phyloP scores from a whole-genome alignment of 2,113 vertebrate genomes.

The Amazona vittata region DNA sequence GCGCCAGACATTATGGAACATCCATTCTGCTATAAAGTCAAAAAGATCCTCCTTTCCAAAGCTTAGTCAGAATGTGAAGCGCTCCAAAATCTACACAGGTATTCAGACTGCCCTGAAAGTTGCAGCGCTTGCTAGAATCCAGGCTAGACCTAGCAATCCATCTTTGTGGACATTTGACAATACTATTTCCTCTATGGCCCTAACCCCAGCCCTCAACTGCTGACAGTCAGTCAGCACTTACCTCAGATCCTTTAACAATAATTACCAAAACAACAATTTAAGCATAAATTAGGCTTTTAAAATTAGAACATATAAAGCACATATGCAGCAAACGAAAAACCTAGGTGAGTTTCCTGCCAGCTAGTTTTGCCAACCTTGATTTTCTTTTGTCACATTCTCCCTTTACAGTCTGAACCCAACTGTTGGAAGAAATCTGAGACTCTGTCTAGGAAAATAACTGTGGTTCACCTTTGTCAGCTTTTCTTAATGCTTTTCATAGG shows the following conservation, averaged over 20 bases:
- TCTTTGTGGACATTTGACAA: background rate
- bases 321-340: background rate
- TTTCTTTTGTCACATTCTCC: background rate
- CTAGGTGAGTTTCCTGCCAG: background rate
- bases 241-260: background rate
- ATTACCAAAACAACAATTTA: background rate
- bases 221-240: background rate
- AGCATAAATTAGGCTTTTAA: background rate
- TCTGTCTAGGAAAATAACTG: background rate
- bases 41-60: background rate
- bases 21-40: background rate
- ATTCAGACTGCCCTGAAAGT: background rate
- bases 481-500: background rate
- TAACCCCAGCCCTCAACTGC: background rate
- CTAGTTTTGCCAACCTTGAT: background rate
- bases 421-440: background rate
- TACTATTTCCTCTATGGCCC: background rate
- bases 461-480: background rate
- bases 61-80: background rate
- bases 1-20: background rate
- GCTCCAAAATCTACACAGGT: background rate
- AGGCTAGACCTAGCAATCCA: background rate
- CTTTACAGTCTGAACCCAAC: background rate
- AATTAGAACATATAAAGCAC: background rate
- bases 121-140: background rate